Evolutionary conservation across 2,888 invertebrate genomes (phyloP).

Genomic region (Apodemia duryi): DNA sequence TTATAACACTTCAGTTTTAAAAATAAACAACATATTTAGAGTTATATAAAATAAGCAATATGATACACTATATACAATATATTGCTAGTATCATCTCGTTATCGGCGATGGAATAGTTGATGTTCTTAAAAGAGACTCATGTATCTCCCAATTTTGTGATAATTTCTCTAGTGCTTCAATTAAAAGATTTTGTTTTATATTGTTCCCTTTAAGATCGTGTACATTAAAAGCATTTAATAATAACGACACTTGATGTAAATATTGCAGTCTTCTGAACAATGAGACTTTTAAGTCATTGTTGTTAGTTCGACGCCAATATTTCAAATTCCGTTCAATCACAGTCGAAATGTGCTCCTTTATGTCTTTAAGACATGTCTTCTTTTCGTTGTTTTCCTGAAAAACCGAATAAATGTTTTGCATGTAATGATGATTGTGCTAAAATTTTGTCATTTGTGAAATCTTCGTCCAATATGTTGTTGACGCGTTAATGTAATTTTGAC

Average conservation of each 20-base stretch:
- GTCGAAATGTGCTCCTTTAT: constrained; percentile 71
- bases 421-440: background rate
- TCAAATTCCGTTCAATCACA: constrained; percentile 71
- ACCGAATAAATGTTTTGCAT: constrained; percentile 18
- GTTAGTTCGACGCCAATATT: constrained; percentile 70
- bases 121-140: constrained; percentile 49
- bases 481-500: no score
- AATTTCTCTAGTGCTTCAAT: constrained; percentile 48
- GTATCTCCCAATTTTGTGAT: constrained; percentile 56
- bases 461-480: no score
- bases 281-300: constrained; percentile 49
- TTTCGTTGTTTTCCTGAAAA: constrained; percentile 55
- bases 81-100: constrained; percentile 43
- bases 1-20: constrained; percentile 54
- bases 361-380: constrained; percentile 66
- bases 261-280: constrained; percentile 57
- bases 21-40: constrained; percentile 62
- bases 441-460: no score
- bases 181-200: constrained; percentile 43
- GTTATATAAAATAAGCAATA: constrained; percentile 59
- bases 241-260: constrained; percentile 58
- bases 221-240: constrained; percentile 57
- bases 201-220: constrained; percentile 50
- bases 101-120: constrained; percentile 37
- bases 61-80: constrained; percentile 70